Evolutionary conservation across 1,140 invertebrate species (phyloP), one percentile per base, ranked within the genome.

Genomic region (Linepithema humile): DNA sequence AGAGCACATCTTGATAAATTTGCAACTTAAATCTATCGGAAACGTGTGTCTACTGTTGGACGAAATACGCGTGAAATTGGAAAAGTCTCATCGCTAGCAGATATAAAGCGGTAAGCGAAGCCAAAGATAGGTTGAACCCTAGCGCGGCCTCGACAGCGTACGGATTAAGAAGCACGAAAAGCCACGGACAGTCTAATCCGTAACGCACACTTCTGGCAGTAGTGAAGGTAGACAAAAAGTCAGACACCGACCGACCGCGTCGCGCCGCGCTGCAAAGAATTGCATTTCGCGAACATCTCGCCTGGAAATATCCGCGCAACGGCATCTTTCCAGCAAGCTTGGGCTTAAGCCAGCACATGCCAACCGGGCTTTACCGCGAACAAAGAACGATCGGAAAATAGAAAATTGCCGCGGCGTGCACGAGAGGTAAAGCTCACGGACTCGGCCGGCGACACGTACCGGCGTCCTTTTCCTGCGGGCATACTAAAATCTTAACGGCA

Each of bases 321-420:
- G 12, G 7, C 45, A 3, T 67, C 75, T 59, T 40, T 67, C n/a
- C 26, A 20, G 10, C 32, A 32, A 74, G 45, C 12, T n/a, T 53
- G 23, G 65, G 74, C 85, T 87, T 80, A 85, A 87, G 48, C 20
- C 38, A 23, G 84, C 73, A 69, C 59, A 43, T 45, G 82, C 60
- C 82, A 69, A 84, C n/a, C 82, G 74, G 64, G 82, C 45, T 86
- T 59, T 9, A 20, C 73, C 57, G 59, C n/a, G 43, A 15, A 78
- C 73, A 73, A 73, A 67, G 73, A 43, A 57, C 85, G 65, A 84
- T 74, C 74, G 23, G 69, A 80, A 75, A 87, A 86, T 84, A 69
- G 80, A 78, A 73, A 57, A 72, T 55, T n/a, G 40, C 55, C 53
- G 10, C 35, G 73, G 35, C n/a, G 60, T 2, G 38, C 86, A 64